phyloP scores from a whole-genome alignment of 2,888 invertebrate species.

The Sminthurinus aureus region DNA sequence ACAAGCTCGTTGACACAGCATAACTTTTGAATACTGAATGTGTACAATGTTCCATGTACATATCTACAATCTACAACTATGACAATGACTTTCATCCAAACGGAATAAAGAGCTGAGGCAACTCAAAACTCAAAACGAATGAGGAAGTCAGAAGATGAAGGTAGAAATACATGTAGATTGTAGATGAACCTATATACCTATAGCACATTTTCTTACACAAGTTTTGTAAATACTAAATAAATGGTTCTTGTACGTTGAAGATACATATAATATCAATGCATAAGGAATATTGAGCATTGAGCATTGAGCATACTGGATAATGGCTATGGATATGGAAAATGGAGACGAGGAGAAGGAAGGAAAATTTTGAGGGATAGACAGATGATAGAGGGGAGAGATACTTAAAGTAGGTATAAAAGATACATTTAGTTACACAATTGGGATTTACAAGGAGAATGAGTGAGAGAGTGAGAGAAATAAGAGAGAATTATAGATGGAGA shows the following conservation, averaged over 20 bases:
- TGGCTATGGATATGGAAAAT: not conserved
- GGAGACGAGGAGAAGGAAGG: not conserved
- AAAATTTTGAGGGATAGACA: not conserved
- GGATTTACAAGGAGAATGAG: conserved; percentile 35
- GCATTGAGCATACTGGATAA: not conserved
- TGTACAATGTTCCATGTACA: too few species aligned
- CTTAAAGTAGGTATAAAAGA: conserved; percentile 40
- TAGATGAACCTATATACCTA: not conserved
- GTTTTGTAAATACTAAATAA: too few species aligned
- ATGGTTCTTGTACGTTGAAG: too few species aligned
- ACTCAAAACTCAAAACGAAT: too few species aligned
- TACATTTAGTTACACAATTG: conserved; percentile 39
- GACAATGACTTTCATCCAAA: too few species aligned
- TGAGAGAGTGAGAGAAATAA: conserved; percentile 15
- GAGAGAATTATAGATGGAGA: conserved; percentile 14
- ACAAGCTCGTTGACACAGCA: not conserved
- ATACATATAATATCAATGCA: too few species aligned
- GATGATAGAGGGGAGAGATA: conserved; percentile 21
- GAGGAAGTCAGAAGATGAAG: not conserved
- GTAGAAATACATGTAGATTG: too few species aligned
- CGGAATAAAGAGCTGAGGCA: too few species aligned
- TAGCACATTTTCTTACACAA: too few species aligned
- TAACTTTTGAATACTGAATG: not conserved
- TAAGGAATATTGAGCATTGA: too few species aligned
- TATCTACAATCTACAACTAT: too few species aligned